Conservation (phyloP, 2,797 vertebrate genomes). For the Arnoldichthys spilopterus region DNA sequence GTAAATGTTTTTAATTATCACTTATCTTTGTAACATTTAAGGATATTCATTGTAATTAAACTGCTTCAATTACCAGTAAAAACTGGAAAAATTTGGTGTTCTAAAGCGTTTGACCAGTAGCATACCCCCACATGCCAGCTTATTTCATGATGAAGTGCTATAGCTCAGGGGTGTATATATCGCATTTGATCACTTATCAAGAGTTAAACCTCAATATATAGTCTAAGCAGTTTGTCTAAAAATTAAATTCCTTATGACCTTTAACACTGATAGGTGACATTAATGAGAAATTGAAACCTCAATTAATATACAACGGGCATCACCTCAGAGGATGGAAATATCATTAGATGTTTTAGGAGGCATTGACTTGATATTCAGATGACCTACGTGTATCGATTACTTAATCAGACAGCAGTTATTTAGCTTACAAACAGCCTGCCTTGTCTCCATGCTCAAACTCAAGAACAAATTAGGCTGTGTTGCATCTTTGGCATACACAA, state of each 20-base stretch:
- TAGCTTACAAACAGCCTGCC: constrained; percentile 31
- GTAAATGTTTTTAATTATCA: too few species aligned
- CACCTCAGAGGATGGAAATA: constrained; percentile 4
- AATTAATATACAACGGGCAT: not conserved
- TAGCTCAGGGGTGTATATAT: too few species aligned
- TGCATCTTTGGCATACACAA: constrained; percentile 20
- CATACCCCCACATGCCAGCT: too few species aligned
- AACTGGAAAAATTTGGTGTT: too few species aligned
- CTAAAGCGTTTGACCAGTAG: too few species aligned
- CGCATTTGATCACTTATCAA: too few species aligned
- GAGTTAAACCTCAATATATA: too few species aligned
- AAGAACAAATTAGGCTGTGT: constrained; percentile 24
- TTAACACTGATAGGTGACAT: not conserved
- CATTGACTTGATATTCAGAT: constrained; percentile 46
- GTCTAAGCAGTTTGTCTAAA: not conserved
- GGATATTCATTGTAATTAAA: too few species aligned
- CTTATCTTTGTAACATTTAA: too few species aligned
- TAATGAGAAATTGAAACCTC: not conserved
- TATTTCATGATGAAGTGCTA: too few species aligned
- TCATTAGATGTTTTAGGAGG: constrained; percentile 9
- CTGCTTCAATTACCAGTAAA: too few species aligned
- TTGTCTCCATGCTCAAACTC: not conserved
- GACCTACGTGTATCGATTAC: constrained; percentile 48
- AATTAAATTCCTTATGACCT: not conserved
- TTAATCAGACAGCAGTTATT: constrained; percentile 34